Evolutionary conservation across 2,113 vertebrate species (phyloP), one percentile per base, ranked within the genome.

Genomic region (Cyanocitta stelleri): DNA sequence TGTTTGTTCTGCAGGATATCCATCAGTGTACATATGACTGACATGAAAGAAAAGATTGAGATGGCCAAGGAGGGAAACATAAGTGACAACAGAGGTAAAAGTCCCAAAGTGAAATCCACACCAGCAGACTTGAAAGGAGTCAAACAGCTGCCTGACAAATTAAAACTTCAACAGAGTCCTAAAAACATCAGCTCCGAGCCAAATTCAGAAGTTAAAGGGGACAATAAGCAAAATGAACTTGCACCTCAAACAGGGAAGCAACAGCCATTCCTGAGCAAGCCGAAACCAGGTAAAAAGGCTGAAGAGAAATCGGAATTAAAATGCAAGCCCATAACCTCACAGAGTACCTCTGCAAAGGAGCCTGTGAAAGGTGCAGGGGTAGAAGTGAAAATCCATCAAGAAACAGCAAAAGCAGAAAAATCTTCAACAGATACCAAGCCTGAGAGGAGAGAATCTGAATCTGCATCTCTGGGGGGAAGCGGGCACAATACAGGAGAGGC

Each of bases 1-100:
- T 91, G 29, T 94, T 92, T 96, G 43, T 69, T 95, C 86, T 84
- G 43, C 85, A 98, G 98, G 93, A 43, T 96, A 93, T 96, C 97
- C 20, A 66, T 96, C 84, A 81, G 88, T 5, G 67, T 82, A 7
- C 97, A 87, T 33, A 94, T 94, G 89, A 94, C 85, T 37, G 96
- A 91, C 43, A 41, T 23, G 15, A 95, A 97, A 21, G 95, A 95
- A 48, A 93, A 96, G 64, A 43, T 30, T 43, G 78, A 88, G 11
- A 30, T 66, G 80, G 88, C 48, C 18, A 85, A 37, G 43, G 88
- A 95, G 51, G 71, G n/a, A 75, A 88, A 52, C 1, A 6, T 62
- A 49, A 76, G 51, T 71, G 86, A 89, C 69, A 43, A 32, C 21
- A 76, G 32, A 64, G 33, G 59, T 75, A 82, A 66, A 94, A 68